Conservation (phyloP, 2,888 invertebrate genomes). For the Anoncus sp. region DNA sequence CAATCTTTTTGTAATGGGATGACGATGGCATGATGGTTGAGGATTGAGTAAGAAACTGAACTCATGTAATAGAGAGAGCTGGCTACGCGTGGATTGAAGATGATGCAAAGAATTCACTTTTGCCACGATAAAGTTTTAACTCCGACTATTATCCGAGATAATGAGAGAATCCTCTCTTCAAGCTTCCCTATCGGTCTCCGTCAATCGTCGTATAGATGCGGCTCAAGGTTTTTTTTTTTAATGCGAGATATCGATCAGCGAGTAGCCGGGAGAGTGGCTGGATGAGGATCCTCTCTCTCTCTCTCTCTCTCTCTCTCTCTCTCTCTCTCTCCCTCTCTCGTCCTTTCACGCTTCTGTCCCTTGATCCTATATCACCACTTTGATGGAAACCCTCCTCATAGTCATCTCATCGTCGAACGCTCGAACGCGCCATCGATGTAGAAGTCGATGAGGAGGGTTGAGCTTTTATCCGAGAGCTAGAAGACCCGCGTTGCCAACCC, state of each 20-base stretch:
- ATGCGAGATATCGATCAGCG: slow-evolving; percentile 71
- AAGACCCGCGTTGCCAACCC: slow-evolving; percentile 52
- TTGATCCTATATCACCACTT: slow-evolving; percentile 54
- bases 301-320: slow-evolving; percentile 48
- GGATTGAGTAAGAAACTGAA: slow-evolving; percentile 31
- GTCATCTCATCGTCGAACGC: slow-evolving; percentile 55
- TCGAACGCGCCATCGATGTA: slow-evolving; percentile 62
- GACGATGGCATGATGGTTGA: slow-evolving; percentile 16
- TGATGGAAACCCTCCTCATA: slow-evolving; percentile 51
- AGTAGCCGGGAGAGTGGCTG: slow-evolving; percentile 53
- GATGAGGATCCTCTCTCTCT: slow-evolving; percentile 60
- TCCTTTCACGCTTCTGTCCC: no score
- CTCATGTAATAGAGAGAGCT: slow-evolving; percentile 42
- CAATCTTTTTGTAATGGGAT: slow-evolving; percentile 49
- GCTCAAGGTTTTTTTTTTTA: slow-evolving; percentile 61
- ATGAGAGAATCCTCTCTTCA: slow-evolving; percentile 55
- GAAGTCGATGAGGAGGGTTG: slow-evolving; percentile 59
- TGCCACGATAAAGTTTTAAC: slow-evolving; percentile 58
- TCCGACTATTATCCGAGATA: slow-evolving; percentile 60
- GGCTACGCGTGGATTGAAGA: slow-evolving; percentile 40
- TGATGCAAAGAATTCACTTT: slow-evolving; percentile 49
- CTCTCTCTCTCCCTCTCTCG: no score
- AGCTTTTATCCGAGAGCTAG: slow-evolving; percentile 58
- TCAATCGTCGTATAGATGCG: slow-evolving; percentile 46
- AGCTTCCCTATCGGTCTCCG: slow-evolving; percentile 42